phyloP scores from a whole-genome alignment of 2,888 invertebrate genomes.

The Zygogramma bicolorata region DNA sequence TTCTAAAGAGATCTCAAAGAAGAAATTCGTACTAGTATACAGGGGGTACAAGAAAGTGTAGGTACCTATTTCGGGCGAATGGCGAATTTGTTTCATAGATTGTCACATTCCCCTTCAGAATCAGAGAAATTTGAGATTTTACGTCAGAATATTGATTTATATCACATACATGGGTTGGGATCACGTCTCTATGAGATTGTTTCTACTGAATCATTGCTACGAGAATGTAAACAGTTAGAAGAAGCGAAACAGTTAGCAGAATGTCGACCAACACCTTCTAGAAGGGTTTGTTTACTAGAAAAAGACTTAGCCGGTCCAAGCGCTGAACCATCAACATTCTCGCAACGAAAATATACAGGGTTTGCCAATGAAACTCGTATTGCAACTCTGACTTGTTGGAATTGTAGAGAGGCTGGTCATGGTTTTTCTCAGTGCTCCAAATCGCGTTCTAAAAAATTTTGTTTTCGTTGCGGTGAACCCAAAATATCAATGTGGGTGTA shows the following conservation, averaged over 20 bases:
- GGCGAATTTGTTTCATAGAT: conserved; percentile 13
- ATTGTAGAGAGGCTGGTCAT: no score
- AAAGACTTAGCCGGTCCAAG: conserved; percentile 5
- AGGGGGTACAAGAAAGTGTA: conserved; percentile 4
- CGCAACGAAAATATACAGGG: not conserved
- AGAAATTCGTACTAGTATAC: conserved; percentile 6
- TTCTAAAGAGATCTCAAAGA: conserved; percentile 10
- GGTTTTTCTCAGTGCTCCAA: no score
- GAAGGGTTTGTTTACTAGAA: not conserved
- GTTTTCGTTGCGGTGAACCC: not conserved
- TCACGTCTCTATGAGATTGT: conserved; percentile 6
- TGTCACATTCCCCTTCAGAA: conserved; percentile 1
- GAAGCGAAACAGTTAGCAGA: not conserved
- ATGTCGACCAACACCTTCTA: not conserved
- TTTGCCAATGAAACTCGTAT: not conserved
- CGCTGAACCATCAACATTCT: not conserved
- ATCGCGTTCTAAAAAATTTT: not conserved
- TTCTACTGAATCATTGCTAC: not conserved
- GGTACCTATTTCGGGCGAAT: conserved; percentile 22
- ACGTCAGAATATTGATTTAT: not conserved
- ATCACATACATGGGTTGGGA: conserved; percentile 11
- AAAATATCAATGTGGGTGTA: conserved; percentile 8
- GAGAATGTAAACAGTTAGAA: not conserved
- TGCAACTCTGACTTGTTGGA: conserved; percentile 10
- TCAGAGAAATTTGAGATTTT: conserved; percentile 10